These are phyloP conservation scores for Eupeodes corollae DNA, from an alignment of 1,140 invertebrate species.

Conservation along the genomic window DNA sequence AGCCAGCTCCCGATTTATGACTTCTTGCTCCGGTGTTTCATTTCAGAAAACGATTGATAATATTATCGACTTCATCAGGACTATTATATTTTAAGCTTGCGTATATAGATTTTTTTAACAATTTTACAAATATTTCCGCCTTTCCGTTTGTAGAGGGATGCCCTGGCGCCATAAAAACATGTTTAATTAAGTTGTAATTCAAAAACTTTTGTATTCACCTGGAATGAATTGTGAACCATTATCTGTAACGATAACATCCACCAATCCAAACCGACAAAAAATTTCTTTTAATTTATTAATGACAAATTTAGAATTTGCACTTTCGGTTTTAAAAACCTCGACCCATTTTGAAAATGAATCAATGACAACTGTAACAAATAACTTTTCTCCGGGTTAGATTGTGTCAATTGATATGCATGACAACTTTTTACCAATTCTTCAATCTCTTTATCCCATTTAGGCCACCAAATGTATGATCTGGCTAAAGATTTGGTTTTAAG, in stretches of 20 bases:
- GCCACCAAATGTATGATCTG: conserved; percentile 38
- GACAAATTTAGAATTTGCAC: neutral
- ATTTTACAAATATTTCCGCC: conserved; percentile 2
- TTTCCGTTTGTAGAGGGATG: neutral
- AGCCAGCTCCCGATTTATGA: too few relatives aligned
- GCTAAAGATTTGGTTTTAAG: conserved; percentile 36
- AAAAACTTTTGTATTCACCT: neutral
- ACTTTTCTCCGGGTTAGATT: conserved; percentile 1
- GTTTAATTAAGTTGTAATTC: neutral
- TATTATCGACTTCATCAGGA: too few relatives aligned
- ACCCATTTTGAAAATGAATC: conserved; percentile 4
- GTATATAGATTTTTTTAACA: conserved; percentile 6
- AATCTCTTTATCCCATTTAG: conserved; percentile 34
- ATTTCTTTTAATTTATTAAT: conserved; percentile 1
- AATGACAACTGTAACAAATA: too few relatives aligned
- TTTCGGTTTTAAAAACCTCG: conserved; percentile 1
- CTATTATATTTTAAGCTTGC: too few relatives aligned
- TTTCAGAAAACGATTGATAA: too few relatives aligned
- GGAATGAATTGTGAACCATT: conserved; percentile 1
- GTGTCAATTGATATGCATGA: neutral
- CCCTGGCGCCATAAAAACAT: neutral
- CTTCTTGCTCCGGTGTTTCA: too few relatives aligned
- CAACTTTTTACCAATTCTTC: conserved; percentile 12
- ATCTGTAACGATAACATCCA: conserved; percentile 1
- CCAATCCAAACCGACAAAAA: conserved; percentile 2